Base-by-base conservation (phyloP, 1,140 invertebrate species). In the Lucilia cuprina region DNA sequence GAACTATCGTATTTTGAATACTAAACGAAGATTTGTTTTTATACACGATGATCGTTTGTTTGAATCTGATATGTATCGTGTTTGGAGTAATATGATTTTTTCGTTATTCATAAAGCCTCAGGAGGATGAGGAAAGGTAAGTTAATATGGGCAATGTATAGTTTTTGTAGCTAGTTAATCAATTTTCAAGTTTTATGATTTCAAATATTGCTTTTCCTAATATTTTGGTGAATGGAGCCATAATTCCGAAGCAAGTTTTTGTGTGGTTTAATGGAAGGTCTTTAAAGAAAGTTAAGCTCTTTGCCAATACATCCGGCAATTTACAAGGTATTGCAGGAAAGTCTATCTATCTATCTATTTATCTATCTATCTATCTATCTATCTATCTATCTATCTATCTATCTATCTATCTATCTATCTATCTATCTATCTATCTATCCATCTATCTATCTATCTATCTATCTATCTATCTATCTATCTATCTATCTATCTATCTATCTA, bases 71-170 rank as follows among this genome's bases (percentile, higher is more conserved):
- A 91, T 95, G 84, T 92, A 94, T 86, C 95, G 96, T 86, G 86
- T 97, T 10, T 96, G 96, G 96, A 96, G 94, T 70, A 93, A 94
- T 85, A 94, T 96, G 30, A 92, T 96, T 2, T 95, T 95, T 86
- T 94, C 95, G 0, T 88, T 96, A n/a, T 96, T 96, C 84, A 91
- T 96, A 0, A 85, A 83, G 41, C 83, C 84, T 0, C 74, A 17
- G 78, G 86, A 47, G 90, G 50, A 70, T 4, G 21, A 83, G 5
- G 19, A 49, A 21, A 80, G 47, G 75, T 78, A n/a, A 34, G 14
- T 77, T n/a, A 30, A 2, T 30, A 30, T 30, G 1, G 25, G 25
- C 3, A 2, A 30, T 30, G 25, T 30, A 30, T n/a, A 30, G 25
- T 30, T 30, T 30, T 30, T 1, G n/a, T n/a, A 30, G 25, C 3